Evolutionary conservation across 2,113 vertebrate species (phyloP), one percentile per base, ranked within the genome.

Genomic region (Chloropsis cyanopogon): DNA sequence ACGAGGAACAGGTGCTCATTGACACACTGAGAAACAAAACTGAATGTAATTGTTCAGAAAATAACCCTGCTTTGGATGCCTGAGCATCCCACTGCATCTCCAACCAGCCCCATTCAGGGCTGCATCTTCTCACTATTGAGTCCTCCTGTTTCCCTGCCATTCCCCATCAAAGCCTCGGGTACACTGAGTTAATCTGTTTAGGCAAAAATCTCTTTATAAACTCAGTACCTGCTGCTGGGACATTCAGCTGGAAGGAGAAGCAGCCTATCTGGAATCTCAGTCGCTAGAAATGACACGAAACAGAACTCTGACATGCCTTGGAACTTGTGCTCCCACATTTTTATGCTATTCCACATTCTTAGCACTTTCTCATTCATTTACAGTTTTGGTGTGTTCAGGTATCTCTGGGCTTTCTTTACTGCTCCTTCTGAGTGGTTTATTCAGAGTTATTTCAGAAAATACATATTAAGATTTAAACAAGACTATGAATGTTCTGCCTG

Each of bases 401-500:
- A 16, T 41, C 57, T 60, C 57, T 19, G 5, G 2, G 6, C 41
- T 41, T 31, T n/a, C 54, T 69, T 28, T 14, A 64, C 44, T 33
- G 53, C 63, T 77, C 39, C 33, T 61, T 24, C 53, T 6, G 26
- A 61, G 14, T 5, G 8, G 39, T 10, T 56, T 50, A 44, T 47
- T 23, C 63, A 46, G 15, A 37, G 26, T 3, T 7, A 12, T 6
- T 37, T 9, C 59, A 54, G 47, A 59, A 88, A 83, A 68, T 0
- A 25, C 0, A 0, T 3, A 12, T 14, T 29, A 33, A 31, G 10
- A 5, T 20, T 59, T 15, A 29, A 84, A 23, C 2, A 2, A 12
- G 11, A 6, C 3, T 2, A 1, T 0, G 44, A 80, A 49, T 2
- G 2, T 3, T 10, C 35, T 42, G 24, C 35, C 1, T 4, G 2